Base-by-base conservation (phyloP, 2,797 vertebrate genomes). In the Lepilemur septentrionalis region DNA sequence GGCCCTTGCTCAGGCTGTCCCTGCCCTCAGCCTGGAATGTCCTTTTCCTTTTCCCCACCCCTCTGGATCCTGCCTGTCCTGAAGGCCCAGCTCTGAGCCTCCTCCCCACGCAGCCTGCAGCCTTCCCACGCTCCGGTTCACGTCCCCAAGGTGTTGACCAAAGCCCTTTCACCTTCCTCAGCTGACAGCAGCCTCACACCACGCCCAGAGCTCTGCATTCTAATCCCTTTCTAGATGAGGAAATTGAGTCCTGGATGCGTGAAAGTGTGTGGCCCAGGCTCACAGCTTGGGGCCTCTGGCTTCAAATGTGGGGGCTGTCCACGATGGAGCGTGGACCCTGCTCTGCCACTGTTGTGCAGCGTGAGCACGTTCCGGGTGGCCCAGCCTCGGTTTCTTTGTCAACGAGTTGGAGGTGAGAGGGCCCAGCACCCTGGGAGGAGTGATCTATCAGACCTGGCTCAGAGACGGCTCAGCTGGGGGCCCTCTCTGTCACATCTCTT, bases 51-150 rank as follows among this genome's bases (percentile, higher is more conserved):
- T 79, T 81, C 91, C 67, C 86, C 28, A 41, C 86, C 92, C 30
- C 48, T 41, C 50, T 18, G 80, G 57, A 76, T 73, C 90, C 91
- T 86, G 95, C 82, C 70, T 43, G 55, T 89, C 95, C 65, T 61
- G 88, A 75, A 82, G 87, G 83, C 35, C 72, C 25, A 1, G 90
- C 48, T 67, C 43, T 0, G 2, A 13, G 30, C n/a, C 13, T 41
- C 87, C 83, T 73, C 69, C 70, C 70, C 7, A 4, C 0, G 2
- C 38, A 79, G 15, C 23, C 81, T 67, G 2, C 38, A 79, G 15
- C 23, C 81, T 67, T 82, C 46, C 63, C 38, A 63, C 10, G n/a
- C 32, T 59, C 69, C 38, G 35, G 46, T 50, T 41, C 20, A 30
- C 0, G 13, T 43, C n/a, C n/a, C 52, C 55, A 35, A 57, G 70